These are phyloP conservation scores for Noctua janthe DNA, from an alignment of 2,888 invertebrate species.

Conservation along the genomic window DNA sequence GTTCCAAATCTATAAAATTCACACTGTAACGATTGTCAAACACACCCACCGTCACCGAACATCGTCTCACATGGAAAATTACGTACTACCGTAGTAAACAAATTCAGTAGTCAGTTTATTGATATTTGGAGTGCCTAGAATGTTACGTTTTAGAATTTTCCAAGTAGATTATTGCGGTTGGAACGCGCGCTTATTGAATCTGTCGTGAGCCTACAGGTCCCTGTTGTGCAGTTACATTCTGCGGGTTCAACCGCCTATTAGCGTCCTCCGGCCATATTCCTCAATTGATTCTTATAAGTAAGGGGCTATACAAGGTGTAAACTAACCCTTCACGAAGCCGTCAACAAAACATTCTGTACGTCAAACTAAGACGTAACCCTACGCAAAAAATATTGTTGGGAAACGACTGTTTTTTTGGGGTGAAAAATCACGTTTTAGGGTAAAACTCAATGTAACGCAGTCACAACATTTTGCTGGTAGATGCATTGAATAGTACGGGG, in stretches of 20 bases:
- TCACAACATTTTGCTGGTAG: no score
- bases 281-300: conserved; percentile 31
- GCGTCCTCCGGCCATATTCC: conserved; percentile 14
- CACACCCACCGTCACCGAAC: not conserved
- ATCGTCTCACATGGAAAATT: not conserved
- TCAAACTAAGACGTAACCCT: no score
- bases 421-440: no score
- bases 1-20: not conserved
- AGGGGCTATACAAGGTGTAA: not conserved
- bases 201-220: conserved; percentile 4
- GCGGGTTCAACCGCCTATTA: conserved; percentile 21
- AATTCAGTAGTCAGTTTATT: not conserved
- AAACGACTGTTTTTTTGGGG: no score
- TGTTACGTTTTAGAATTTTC: not conserved
- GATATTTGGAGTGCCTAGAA: conserved; percentile 8
- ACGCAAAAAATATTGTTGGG: no score
- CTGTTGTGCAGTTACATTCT: conserved; percentile 18
- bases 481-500: no score
- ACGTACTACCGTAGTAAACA: not conserved
- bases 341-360: no score
- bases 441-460: no score
- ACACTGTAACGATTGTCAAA: not conserved
- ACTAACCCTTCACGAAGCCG: no score
- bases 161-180: not conserved
- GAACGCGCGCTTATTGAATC: conserved; percentile 5